Evolutionary conservation across 2,113 vertebrate species (phyloP).

Genomic region (Pedionomus torquatus): DNA sequence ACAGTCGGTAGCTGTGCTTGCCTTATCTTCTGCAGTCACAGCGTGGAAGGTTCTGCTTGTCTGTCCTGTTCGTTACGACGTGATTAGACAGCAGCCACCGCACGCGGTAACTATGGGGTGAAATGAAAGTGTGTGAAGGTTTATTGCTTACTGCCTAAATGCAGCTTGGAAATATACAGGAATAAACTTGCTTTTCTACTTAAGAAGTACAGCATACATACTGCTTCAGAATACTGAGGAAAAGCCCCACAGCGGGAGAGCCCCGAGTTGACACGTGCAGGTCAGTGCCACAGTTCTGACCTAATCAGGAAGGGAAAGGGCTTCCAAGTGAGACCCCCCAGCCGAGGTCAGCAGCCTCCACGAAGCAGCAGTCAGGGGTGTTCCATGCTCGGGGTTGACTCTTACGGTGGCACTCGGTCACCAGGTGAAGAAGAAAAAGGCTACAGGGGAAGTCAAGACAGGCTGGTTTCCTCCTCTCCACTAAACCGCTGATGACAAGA

Average conservation of each 20-base stretch:
- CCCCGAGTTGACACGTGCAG: neutral
- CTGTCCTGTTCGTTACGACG: neutral
- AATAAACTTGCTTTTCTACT: neutral
- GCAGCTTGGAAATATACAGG: neutral
- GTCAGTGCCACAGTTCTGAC: conserved; percentile 4
- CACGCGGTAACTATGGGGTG: neutral
- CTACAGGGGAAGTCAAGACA: neutral
- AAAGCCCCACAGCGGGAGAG: conserved; percentile 15
- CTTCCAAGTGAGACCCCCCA: conserved; percentile 7
- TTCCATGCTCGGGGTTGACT: neutral
- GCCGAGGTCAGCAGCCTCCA: neutral
- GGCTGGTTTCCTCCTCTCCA: neutral
- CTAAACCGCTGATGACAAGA: neutral
- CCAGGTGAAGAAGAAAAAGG: neutral
- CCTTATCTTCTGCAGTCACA: neutral
- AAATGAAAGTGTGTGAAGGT: neutral
- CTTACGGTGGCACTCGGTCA: neutral
- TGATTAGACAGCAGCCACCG: neutral
- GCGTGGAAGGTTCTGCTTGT: neutral
- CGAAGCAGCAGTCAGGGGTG: neutral
- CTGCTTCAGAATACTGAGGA: neutral
- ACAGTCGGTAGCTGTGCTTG: neutral
- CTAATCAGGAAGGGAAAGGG: conserved; percentile 30
- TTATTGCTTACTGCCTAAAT: neutral
- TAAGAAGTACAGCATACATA: neutral